Evolutionary conservation across 2,888 invertebrate genomes (phyloP), one percentile per base, ranked within the genome.

Genomic region (Mechanitis mazaeus): DNA sequence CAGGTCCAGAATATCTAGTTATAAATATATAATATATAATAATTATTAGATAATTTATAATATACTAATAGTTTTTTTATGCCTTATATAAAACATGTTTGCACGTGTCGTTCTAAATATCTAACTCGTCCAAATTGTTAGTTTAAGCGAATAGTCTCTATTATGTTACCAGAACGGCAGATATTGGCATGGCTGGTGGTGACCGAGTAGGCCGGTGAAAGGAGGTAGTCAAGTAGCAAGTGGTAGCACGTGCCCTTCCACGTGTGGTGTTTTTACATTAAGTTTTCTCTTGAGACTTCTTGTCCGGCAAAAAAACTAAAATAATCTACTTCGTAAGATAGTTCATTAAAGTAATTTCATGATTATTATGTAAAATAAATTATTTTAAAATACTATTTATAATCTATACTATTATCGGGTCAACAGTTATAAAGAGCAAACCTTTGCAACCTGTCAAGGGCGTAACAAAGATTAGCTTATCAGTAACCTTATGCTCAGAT

Each of bases 191-290:
- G 35, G n/a, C 1, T 35, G n/a, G 12, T 20, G 33, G 46, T 61
- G 64, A 64, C 65, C 65, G 63, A 59, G 63, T 55, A 63, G 60
- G n/a, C 31, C 46, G 56, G 65, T 65, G 65, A 65, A 65, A 65
- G 65, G 65, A 55, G 63, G 50, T 50, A 50, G 28, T 31, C 50
- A 9, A 55, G 53, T 59, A 53, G 55, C 56, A 50, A 56, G 55
- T 60, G 63, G 63, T 60, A 59, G 20, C 20, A 20, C 20, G 20
- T 20, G 38, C 38, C 47, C 20, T 47, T 28, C 50, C 50, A 50
- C 31, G 31, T 50, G 50, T 50, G 50, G 42, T 42, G 9, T 42
- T 42, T 42, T 42, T 42, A 9, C 7, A 9, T 42, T 35, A 5
- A 35, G 35, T 35, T 35, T 42, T 42, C 42, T 42, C 42, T 42